Evolutionary conservation across 2,888 invertebrate species (phyloP), one percentile per base, ranked within the genome.

Genomic region (Brenthis ino): DNA sequence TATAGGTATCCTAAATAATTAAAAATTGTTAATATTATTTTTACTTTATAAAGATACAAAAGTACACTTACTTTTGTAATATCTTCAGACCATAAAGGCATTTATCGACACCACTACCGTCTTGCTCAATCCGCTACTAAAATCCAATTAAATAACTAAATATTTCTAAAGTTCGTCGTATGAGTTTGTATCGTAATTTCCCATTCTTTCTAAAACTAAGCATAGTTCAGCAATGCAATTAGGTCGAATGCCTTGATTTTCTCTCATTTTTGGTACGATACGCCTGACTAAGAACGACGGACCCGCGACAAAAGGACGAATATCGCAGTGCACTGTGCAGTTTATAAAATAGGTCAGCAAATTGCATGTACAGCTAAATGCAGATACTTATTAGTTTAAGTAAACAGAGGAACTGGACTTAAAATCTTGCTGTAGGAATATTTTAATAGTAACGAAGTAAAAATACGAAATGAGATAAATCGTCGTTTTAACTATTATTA

Each of bases 221-320:
- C 65, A 70, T 57, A 66, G 66, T 69, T 68, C 68, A 70, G 70
- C 66, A 67, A 70, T 69, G 70, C 68, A 72, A 72, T 72, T 72
- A 72, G 72, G 70, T 72, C 72, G 68, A 67, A 70, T 67, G 70
- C 70, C 66, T 72, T 72, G 72, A 70, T 72, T 72, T 72, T 72
- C 70, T 72, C 72, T 70, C 70, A 66, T 72, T 72, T 72, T 70
- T 70, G 67, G 70, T 67, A 66, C 70, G 66, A 51, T 48, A 55
- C 66, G 69, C 57, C 63, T 24, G 72, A 69, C 64, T 65, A 68
- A 68, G 70, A 64, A 65, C 68, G 48, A 61, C 70, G 67, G 65
- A 54, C 63, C 56, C 33, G 66, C 72, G 70, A 72, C 72, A 72
- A 72, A 72, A 72, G 70, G 68, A 72, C 72, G 68, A 72, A 65